These are phyloP conservation scores for Perognathus longimembris DNA, from an alignment of 2,113 vertebrate genomes.

Conservation along the genomic window DNA sequence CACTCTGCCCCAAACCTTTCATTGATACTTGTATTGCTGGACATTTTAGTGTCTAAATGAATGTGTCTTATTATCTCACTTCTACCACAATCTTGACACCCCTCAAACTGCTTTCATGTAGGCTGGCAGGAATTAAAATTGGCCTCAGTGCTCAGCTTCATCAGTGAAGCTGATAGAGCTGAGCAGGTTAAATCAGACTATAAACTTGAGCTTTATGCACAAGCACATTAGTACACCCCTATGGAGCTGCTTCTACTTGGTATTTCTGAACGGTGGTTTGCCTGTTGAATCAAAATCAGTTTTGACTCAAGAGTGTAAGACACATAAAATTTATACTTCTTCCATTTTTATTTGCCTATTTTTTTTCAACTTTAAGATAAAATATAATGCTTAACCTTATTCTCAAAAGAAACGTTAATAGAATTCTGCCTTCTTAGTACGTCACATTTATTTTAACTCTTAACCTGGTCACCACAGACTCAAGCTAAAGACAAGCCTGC, in stretches of 20 bases:
- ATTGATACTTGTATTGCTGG: background rate
- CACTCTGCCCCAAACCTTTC: background rate
- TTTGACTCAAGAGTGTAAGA: conserved; percentile 29
- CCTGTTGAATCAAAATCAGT: conserved; percentile 27
- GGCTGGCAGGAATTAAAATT: conserved; percentile 52
- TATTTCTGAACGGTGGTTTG: conserved; percentile 42
- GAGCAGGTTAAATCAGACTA: background rate
- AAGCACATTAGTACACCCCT: conserved; percentile 6
- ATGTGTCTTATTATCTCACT: background rate
- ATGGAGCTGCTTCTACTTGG: background rate
- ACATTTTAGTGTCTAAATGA: conserved; percentile 50
- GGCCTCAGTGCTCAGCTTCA: background rate
- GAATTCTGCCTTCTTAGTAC: background rate
- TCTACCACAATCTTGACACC: conserved; percentile 4
- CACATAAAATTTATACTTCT: conserved; percentile 6
- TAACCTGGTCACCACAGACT: background rate
- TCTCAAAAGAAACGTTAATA: conserved; percentile 10
- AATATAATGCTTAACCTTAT: conserved; percentile 25
- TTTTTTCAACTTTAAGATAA: conserved; percentile 43
- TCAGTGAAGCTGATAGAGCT: conserved; percentile 15
- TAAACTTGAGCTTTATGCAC: conserved; percentile 3
- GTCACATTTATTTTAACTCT: conserved; percentile 15
- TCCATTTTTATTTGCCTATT: conserved; percentile 19
- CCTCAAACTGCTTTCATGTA: background rate
- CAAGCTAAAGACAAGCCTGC: background rate